phyloP scores from a whole-genome alignment of 2,888 invertebrate species.

The Lepetodrilus schrolli region DNA sequence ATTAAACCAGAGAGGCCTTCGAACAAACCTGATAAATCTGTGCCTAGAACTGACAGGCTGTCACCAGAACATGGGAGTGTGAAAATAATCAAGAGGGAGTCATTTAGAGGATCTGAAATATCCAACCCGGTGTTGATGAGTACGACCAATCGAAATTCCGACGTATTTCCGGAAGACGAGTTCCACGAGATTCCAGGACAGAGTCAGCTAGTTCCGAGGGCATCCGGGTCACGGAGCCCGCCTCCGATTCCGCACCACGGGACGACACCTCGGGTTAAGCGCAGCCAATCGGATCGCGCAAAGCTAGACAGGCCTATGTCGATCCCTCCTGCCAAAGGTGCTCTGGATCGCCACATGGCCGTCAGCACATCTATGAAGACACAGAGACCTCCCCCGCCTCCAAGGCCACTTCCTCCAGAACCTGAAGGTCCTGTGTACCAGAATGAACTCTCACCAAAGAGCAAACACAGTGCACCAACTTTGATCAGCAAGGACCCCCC shows the following conservation, averaged over 20 bases:
- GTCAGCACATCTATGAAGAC: conserved; percentile 25
- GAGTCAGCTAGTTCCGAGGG: conserved; percentile 28
- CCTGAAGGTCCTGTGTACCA: conserved; percentile 13
- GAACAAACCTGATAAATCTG: background rate
- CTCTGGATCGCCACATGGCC: conserved; percentile 30
- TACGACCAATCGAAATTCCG: conserved; percentile 66
- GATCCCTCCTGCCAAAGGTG: conserved; percentile 32
- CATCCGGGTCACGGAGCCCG: conserved; percentile 5
- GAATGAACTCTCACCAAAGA: conserved; percentile 4
- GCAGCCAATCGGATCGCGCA: conserved; percentile 31
- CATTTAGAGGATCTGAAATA: conserved; percentile 59
- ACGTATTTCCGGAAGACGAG: conserved; percentile 52
- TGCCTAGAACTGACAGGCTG: background rate
- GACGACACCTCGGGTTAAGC: conserved; percentile 26
- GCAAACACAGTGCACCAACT: background rate
- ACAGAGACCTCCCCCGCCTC: conserved; percentile 24
- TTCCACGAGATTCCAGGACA: conserved; percentile 41
- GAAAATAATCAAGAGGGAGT: conserved; percentile 53
- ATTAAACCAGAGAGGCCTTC: background rate
- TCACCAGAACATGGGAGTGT: conserved; percentile 15
- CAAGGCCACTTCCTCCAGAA: background rate
- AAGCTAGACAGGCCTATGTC: conserved; percentile 34
- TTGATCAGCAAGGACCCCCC: background rate
- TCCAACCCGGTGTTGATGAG: conserved; percentile 66
- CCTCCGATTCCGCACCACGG: conserved; percentile 32